Evolutionary conservation across 2,888 invertebrate genomes (phyloP).

Genomic region (Cosmorhoe ocellata): DNA sequence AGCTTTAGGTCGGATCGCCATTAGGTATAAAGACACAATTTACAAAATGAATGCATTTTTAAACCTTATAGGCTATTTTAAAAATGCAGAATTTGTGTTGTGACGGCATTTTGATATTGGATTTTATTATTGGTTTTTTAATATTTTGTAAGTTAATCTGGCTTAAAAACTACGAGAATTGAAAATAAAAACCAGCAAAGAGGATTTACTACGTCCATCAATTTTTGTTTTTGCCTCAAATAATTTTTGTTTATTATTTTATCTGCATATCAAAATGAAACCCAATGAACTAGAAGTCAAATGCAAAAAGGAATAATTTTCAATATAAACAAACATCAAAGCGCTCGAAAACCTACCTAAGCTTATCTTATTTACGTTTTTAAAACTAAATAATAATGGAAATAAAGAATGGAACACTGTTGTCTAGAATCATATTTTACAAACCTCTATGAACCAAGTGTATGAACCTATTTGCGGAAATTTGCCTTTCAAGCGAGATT

Average conservation of each 20-base stretch:
- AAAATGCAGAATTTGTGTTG: neutral
- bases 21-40: too few species aligned
- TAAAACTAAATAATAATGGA: too few species aligned
- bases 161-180: conserved; percentile 4
- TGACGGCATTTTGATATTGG: neutral
- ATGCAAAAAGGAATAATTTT: conserved; percentile 8
- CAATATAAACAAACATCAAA: conserved; percentile 6
- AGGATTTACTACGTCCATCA: conserved; percentile 1
- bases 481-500: conserved; percentile 63
- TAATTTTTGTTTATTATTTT: conserved; percentile 3
- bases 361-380: neutral
- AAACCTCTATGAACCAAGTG: conserved; percentile 32
- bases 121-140: conserved; percentile 1
- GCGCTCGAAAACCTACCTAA: neutral
- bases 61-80: too few species aligned
- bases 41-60: too few species aligned
- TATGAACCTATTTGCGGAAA: conserved; percentile 44
- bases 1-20: too few species aligned
- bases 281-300: conserved; percentile 2
- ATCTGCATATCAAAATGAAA: conserved; percentile 12
- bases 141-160: neutral
- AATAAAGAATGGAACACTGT: too few species aligned
- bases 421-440: conserved; percentile 41
- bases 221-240: conserved; percentile 12
- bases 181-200: conserved; percentile 3